Conservation (phyloP, 2,888 invertebrate genomes). For the Helobdella robusta region DNA sequence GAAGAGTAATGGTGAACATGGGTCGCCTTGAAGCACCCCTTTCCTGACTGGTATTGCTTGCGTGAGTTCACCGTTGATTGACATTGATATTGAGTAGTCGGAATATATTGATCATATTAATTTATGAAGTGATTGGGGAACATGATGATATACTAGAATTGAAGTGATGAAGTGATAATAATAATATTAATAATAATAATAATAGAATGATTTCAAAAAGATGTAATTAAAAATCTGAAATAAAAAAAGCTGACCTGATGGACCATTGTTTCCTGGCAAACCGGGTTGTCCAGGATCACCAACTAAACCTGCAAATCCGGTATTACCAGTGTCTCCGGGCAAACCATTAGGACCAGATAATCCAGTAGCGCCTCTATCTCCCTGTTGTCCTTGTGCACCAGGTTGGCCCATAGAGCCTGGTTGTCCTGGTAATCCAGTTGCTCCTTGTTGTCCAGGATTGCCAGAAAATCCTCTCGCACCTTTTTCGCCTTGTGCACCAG, state of each 20-base stretch:
- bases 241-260: constrained; percentile 9
- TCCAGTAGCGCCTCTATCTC: constrained; percentile 22
- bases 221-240: too few species aligned
- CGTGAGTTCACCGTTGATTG: too few species aligned
- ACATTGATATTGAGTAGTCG: too few species aligned
- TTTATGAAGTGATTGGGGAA: too few species aligned
- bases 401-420: neutral
- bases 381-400: constrained; percentile 26
- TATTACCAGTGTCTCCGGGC: constrained; percentile 25
- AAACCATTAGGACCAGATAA: constrained; percentile 21
- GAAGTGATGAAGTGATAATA: too few species aligned
- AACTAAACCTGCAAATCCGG: constrained; percentile 6
- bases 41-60: too few species aligned
- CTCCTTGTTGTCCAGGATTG: constrained; percentile 30
- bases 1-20: too few species aligned
- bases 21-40: too few species aligned
- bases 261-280: neutral
- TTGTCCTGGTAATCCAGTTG: constrained; percentile 26
- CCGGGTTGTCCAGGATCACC: constrained; percentile 4
- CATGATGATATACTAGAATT: too few species aligned
- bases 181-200: too few species aligned
- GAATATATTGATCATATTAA: too few species aligned
- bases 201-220: too few species aligned
- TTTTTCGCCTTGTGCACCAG: constrained; percentile 12
- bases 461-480: neutral